Base-by-base conservation (phyloP, 1,140 invertebrate genomes). In the Lordiphosa stackelbergi region DNA sequence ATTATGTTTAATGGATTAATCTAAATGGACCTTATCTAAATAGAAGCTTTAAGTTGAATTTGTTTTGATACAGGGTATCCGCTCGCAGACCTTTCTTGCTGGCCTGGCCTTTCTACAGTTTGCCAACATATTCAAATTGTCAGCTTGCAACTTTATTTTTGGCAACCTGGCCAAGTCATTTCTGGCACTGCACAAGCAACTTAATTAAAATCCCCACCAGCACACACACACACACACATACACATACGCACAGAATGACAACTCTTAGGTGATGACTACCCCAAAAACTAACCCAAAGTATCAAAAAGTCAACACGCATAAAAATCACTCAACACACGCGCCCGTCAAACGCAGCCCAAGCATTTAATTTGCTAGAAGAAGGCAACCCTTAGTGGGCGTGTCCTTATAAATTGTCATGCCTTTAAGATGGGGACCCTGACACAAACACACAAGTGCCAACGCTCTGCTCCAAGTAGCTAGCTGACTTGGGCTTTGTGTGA, bases 301-400 rank as follows among this genome's bases (percentile, higher is more conserved):
- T 59, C 60, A 66, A 53, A 31, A 57, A 79, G 65, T 78, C 75
- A 63, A 42, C 51, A 57, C 70, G 66, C 66, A 81, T 60, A 70
- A 71, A 79, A 79, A 74, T 70, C 71, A 62, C 60, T 66, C 38
- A 61, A 68, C 65, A 74, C 70, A 66, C 53, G 74, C 66, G 61
- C 65, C 54, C 59, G 59, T 78, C 73, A 79, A 73, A 74, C 48
- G 59, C 73, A 77, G 63, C 36, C 43, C 19, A 38, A 61, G 43
- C 40, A 42, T 56, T 71, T 53, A 52, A 69, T 62, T 66, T 46
- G 53, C 28, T n/a, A 9, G 45, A 66, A 34, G 45, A 24, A 45
- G 43, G 59, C 46, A 36, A 45, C 28, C 41, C 12, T 6, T 37
- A 47, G 19, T 56, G 56, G 69, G 55, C 57, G 66, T 66, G 57